Conservation (phyloP, 2,113 vertebrate species). For the Rhynchopsitta pachyrhyncha region DNA sequence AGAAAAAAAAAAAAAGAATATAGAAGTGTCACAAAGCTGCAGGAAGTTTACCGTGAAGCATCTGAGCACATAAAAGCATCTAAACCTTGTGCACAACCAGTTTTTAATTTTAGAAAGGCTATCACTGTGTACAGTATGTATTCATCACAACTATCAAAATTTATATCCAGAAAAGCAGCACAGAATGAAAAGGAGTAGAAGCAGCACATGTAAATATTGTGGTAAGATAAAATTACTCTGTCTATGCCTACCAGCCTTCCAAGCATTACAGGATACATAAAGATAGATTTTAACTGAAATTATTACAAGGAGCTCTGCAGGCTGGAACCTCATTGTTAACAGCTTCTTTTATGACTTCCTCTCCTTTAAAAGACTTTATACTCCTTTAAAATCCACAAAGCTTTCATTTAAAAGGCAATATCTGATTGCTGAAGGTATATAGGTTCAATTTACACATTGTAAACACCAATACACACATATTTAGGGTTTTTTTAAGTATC, state of each 20-base stretch:
- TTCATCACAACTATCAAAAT: neutral
- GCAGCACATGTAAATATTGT: neutral
- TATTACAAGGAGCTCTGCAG: neutral
- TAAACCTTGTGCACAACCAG: neutral
- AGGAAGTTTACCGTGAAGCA: neutral
- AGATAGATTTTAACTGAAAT: neutral
- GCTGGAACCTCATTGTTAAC: constrained; percentile 9
- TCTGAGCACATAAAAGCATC: neutral
- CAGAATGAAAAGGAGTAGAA: neutral
- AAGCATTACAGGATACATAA: neutral
- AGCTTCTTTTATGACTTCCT: constrained; percentile 41
- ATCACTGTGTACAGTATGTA: neutral
- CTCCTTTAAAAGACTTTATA: constrained; percentile 10
- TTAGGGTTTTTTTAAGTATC: neutral
- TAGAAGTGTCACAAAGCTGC: neutral
- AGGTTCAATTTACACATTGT: constrained; percentile 21
- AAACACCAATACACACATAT: constrained; percentile 24
- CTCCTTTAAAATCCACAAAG: constrained; percentile 24
- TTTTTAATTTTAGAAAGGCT: constrained; percentile 8
- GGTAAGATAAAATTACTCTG: neutral
- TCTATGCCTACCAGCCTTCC: neutral
- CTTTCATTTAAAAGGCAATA: constrained; percentile 17
- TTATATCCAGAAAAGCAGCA: neutral
- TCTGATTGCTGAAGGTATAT: neutral
- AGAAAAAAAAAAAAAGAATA: neutral